Percentiles rank a stretch among this genome's conserved stretches.
Evolutionary conservation across 2,888 invertebrate species (phyloP).

Genomic region (Pyrochroa serraticornis): DNA sequence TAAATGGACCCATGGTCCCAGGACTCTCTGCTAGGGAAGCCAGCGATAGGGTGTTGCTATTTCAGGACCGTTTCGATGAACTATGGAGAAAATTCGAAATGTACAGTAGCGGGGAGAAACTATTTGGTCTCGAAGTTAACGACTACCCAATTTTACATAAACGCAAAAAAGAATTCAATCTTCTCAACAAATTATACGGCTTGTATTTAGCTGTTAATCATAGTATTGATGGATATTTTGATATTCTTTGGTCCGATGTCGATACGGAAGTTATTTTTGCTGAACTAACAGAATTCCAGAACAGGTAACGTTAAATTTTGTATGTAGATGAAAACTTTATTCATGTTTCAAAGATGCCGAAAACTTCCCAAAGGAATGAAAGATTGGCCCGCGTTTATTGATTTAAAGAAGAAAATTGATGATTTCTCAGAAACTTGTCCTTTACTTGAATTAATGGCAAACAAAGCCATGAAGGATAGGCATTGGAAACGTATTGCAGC

Average conservation of each 20-base stretch:
- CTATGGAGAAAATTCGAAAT: constrained; percentile 82
- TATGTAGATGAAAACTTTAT: constrained; percentile 1
- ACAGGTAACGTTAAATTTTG: constrained; percentile 62
- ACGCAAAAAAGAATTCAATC: constrained; percentile 82
- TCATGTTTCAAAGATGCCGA: constrained; percentile 67
- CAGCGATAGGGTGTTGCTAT: constrained; percentile 77
- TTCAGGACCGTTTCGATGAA: constrained; percentile 83
- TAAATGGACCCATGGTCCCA: constrained; percentile 84
- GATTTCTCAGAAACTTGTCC: constrained; percentile 91
- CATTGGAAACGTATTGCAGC: constrained; percentile 63
- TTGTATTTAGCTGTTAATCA: constrained; percentile 83
- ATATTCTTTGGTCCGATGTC: constrained; percentile 82
- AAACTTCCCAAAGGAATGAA: constrained; percentile 84
- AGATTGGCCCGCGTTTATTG: constrained; percentile 86
- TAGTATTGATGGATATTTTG: constrained; percentile 85
- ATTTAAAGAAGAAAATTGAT: constrained; percentile 86
- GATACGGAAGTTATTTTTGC: constrained; percentile 81
- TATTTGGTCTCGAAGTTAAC: constrained; percentile 83
- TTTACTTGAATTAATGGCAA: constrained; percentile 84
- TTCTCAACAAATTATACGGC: constrained; percentile 81
- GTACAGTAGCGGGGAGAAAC: constrained; percentile 77
- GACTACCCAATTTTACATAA: constrained; percentile 81
- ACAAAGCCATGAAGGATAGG: constrained; percentile 71
- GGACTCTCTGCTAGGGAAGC: constrained; percentile 86
- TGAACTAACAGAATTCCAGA: constrained; percentile 83